phyloP scores from a whole-genome alignment of 2,113 vertebrate species.

The Lutjanus erythropterus region DNA sequence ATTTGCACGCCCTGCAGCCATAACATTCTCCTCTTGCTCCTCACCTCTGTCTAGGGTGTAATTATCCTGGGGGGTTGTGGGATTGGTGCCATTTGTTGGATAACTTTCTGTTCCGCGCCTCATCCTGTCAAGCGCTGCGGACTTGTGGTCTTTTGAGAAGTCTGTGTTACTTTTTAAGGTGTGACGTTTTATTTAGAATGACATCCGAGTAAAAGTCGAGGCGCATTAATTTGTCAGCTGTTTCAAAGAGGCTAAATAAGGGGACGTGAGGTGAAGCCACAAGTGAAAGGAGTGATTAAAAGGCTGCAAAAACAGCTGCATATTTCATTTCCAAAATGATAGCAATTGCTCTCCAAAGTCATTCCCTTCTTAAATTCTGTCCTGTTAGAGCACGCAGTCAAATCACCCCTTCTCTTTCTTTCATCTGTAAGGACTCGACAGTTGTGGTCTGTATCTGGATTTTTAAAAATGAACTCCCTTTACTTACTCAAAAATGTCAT shows the following conservation, averaged over 20 bases:
- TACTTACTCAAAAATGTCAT: slow-evolving; percentile 23
- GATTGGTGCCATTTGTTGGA: slow-evolving; percentile 72
- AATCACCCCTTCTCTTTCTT: slow-evolving; percentile 38
- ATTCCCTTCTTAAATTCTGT: slow-evolving; percentile 55
- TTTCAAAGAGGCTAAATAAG: slow-evolving; percentile 12
- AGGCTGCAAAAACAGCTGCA: slow-evolving; percentile 40
- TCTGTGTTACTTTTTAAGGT: neutral
- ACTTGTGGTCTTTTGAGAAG: neutral
- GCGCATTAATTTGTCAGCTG: neutral
- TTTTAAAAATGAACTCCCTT: slow-evolving; percentile 7
- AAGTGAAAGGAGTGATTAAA: slow-evolving; percentile 51
- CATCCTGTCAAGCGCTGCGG: slow-evolving; percentile 23
- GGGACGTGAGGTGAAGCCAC: slow-evolving; percentile 4
- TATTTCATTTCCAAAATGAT: slow-evolving; percentile 71
- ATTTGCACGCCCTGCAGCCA: slow-evolving; percentile 65
- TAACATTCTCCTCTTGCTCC: slow-evolving; percentile 63
- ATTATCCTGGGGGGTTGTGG: slow-evolving; percentile 61
- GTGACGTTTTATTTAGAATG: slow-evolving; percentile 7
- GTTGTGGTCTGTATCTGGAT: slow-evolving; percentile 31
- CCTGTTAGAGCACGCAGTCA: slow-evolving; percentile 73
- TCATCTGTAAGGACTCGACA: slow-evolving; percentile 35
- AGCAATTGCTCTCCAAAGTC: slow-evolving; percentile 57
- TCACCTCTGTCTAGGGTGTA: slow-evolving; percentile 61
- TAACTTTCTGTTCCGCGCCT: slow-evolving; percentile 46
- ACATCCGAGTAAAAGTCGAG: neutral